phyloP scores from a whole-genome alignment of 2,113 vertebrate species.

The Gymnogyps californianus region DNA sequence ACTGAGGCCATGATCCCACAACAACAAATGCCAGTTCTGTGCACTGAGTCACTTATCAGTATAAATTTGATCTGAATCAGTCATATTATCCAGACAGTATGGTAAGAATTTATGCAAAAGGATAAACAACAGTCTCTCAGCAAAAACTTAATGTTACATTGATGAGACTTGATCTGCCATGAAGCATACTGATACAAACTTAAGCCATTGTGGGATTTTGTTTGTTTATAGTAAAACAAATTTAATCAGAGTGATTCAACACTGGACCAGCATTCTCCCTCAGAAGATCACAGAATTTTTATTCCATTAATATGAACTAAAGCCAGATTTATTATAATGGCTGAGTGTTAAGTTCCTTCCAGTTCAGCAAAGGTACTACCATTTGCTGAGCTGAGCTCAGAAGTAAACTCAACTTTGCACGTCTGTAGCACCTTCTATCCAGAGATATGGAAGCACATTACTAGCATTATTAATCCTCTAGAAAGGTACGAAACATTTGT shows the following conservation, averaged over 20 bases:
- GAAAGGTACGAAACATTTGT: background rate
- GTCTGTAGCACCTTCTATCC: background rate
- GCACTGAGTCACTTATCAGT: background rate
- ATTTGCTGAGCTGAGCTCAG: background rate
- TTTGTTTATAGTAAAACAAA: background rate
- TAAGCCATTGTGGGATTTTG: background rate
- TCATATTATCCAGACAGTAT: background rate
- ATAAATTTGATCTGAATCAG: background rate
- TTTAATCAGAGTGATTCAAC: background rate
- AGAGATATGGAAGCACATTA: background rate
- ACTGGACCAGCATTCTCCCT: background rate
- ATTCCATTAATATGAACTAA: background rate
- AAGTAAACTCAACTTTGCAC: background rate
- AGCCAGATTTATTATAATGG: background rate
- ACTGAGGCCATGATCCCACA: background rate
- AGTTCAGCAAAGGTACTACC: background rate
- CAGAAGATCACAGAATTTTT: background rate
- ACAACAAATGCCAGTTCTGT: background rate
- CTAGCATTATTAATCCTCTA: background rate
- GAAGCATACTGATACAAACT: background rate
- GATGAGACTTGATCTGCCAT: background rate
- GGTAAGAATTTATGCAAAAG: background rate
- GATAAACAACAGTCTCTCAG: background rate
- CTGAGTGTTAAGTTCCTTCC: background rate
- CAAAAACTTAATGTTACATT: background rate